Base-by-base conservation (phyloP, 2,888 invertebrate species). In the Alsophila aescularia region DNA sequence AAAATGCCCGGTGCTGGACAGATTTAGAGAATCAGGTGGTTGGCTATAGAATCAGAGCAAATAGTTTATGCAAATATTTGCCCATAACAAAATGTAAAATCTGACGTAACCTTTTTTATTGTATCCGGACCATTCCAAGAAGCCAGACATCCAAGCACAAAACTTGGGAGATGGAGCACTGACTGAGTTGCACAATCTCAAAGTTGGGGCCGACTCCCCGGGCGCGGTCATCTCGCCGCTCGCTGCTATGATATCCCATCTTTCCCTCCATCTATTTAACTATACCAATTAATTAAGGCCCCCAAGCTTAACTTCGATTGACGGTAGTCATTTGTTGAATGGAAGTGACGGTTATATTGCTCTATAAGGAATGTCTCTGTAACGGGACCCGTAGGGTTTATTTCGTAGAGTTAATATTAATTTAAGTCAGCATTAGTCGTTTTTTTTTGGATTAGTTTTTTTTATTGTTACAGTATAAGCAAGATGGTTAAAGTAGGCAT, bases 251-350 rank as follows among this genome's bases (percentile, higher is more conserved):
- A 81, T 80, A 71, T 80, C 79, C 80, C 78, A 80, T 85, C 76
- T 76, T 70, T 70, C 44, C 13, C 35, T 32, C 43, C 29, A 45
- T 29, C 49, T 35, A 35, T 71, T 73, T 73, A 77, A 81, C 73
- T 77, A 82, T 85, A 85, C 69, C 75, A 87, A 88, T 88, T 83
- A 88, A 88, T 87, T 82, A 83, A 75, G 58, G 58, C 49, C 44
- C 55, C 57, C 55, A 47, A 56, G 53, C 55, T 64, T 63, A 52
- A 52, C 52, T 44, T 37, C 59, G 62, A 66, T 64, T 74, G 79
- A 79, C 80, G 78, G 84, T 81, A 81, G 83, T 79, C 75, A 83
- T 86, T 83, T 82, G 69, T 83, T 73, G 71, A 75, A 74, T 74
- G 70, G 65, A 64, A 70, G 64, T 58, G 66, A 68, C 64, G 60